Conservation (phyloP, 2,113 vertebrate genomes). For the Trogon melanurus region DNA sequence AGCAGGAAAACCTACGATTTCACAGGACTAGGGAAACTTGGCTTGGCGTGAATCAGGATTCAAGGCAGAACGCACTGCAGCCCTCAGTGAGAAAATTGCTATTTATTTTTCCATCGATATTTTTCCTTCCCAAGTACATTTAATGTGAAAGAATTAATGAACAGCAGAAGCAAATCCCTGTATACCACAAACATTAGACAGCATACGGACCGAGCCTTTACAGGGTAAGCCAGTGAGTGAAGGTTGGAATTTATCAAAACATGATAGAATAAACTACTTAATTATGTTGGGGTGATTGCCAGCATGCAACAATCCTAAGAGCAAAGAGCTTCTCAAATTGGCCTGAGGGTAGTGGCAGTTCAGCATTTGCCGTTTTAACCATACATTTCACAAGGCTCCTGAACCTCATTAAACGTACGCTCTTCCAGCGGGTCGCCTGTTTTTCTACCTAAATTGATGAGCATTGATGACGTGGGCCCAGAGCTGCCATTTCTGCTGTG, state of each 20-base stretch:
- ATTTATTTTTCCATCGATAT: conserved; percentile 38
- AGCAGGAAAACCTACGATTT: conserved; percentile 22
- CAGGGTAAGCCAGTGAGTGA: neutral
- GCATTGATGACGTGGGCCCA: neutral
- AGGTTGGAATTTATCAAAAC: conserved; percentile 66
- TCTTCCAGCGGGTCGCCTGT: neutral
- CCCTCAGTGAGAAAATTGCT: neutral
- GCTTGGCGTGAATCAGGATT: neutral
- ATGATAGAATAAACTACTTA: conserved; percentile 45
- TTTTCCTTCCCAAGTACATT: conserved; percentile 33
- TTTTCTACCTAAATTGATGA: neutral
- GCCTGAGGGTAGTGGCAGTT: neutral
- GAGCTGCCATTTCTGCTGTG: neutral
- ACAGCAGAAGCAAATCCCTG: conserved; percentile 47
- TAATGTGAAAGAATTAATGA: conserved; percentile 51
- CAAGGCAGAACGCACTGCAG: neutral
- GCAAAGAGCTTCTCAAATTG: neutral
- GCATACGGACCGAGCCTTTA: neutral
- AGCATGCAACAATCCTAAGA: neutral
- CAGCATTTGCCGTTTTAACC: neutral
- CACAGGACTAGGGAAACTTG: neutral
- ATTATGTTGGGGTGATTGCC: conserved; percentile 47
- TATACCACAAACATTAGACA: neutral
- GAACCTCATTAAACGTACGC: neutral
- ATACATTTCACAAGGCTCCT: neutral